Base-by-base conservation (phyloP, 2,888 invertebrate species). In the Meloe dianella region DNA sequence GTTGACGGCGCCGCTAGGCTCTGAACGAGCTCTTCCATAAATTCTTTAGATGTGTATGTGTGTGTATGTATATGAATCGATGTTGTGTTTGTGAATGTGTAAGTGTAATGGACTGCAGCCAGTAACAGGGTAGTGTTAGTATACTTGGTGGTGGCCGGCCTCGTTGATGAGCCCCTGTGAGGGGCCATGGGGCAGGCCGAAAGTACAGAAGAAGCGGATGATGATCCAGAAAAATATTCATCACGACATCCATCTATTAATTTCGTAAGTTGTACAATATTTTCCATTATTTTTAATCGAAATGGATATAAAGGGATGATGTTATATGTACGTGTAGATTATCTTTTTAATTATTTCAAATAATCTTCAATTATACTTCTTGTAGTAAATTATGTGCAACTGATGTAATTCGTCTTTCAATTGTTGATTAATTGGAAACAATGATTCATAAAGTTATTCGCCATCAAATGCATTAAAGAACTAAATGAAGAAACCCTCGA, bases 111-210 rank as follows among this genome's bases (percentile, higher is more conserved):
- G 12, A 51, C 47, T 10, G 8, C 8, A 51, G 4, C 12, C 54
- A 5, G 22, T 14, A 14, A 24, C 20, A 14, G 54, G 54, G 54
- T 54, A 54, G 54, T 54, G 47, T 20, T 20, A 17, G 7, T 41
- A 17, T 6, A 20, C 20, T 9, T 47, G 47, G 47, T 41, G 47
- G 47, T 24, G 64, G 64, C 61, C 61, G 69, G 64, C 66, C 66
- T 66, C 84, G 81, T 83, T 83, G 77, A 81, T 84, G 86, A 84
- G 85, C 86, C 86, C 84, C 79, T 77, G 82, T 83, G n/a, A 82
- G 84, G 78, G 82, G 83, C 80, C 80, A 88, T 88, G 88, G 88
- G 87, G 78, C 86, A 86, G 78, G 85, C 85, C 75, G 86, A 86
- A 78, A 85, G 85, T 77, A 84, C 85, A 68, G 85, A 85, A 57